Percentiles rank a stretch among this genome's conserved stretches.
These are phyloP conservation scores for Mormyrus lacerda DNA, from an alignment of 2,113 vertebrate genomes.

Conservation along the genomic window DNA sequence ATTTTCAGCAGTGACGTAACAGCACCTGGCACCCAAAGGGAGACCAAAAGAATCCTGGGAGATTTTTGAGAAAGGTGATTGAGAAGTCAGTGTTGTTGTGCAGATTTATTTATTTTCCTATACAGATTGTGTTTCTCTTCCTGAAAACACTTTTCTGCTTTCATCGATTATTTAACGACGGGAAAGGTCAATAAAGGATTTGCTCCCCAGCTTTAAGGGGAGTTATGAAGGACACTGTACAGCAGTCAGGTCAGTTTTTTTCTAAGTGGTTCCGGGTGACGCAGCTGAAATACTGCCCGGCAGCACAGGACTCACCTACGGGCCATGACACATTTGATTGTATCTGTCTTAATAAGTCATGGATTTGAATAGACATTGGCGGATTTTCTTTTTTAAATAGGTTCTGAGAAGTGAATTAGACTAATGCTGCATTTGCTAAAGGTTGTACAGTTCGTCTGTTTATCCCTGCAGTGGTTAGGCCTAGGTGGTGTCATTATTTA, in stretches of 20 bases:
- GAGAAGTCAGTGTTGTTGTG: neutral
- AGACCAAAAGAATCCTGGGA: neutral
- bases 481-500: neutral
- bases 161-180: neutral
- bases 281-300: neutral
- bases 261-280: neutral
- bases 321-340: neutral
- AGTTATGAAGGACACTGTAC: neutral
- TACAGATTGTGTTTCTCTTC: neutral
- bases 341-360: neutral
- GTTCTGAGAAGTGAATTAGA: constrained; percentile 9
- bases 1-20: neutral
- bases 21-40: neutral
- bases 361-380: neutral
- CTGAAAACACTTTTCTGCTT: neutral
- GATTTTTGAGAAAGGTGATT: neutral
- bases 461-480: neutral
- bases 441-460: neutral
- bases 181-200: neutral
- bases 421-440: neutral
- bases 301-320: neutral
- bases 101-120: neutral
- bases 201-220: neutral
- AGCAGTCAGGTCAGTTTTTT: neutral
- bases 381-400: neutral